Evolutionary conservation across 2,113 vertebrate species (phyloP), one percentile per base, ranked within the genome.

Genomic region (Suncus etruscus): DNA sequence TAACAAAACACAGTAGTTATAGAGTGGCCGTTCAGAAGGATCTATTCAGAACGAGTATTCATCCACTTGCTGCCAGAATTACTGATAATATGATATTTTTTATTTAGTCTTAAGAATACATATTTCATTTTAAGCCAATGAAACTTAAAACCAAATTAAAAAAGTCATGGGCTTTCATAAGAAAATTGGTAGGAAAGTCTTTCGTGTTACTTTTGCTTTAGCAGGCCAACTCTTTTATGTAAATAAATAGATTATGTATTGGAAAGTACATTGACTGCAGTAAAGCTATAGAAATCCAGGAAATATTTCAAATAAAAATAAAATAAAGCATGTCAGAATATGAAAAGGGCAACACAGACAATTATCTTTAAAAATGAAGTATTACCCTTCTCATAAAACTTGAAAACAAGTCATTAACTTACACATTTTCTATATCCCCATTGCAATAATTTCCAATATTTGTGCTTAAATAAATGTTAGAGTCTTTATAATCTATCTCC

Each of bases 231-330:
- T 93, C 96, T 97, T 97, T 98, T 96, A 95, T 91, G 94, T 98
- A 98, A 98, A 98, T 97, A 98, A 98, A 98, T 97, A 97, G 95
- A 91, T 97, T 91, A 94, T 94, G 96, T 97, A 97, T 91, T 96
- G 93, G 89, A 96, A 96, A 85, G 93, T 96, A 82, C 95, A 95
- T 48, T 96, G 78, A 95, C 79, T 83, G 97, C 7, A 93, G 74
- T 4, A 97, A 97, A 97, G 95, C 90, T 94, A 87, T 85, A 95
- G 84, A 95, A 91, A 92, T 61, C 50, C 91, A 73, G 91, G 95
- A 95, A 96, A 94, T 89, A 94, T 87, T 97, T 97, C 90, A 96
- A 95, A 94, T 97, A 78, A 93, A 93, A 96, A 94, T 96, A 96
- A 96, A 97, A 96, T 96, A 96, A 96, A 97, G 96, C 92, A 87